Evolutionary conservation across 2,888 invertebrate species (phyloP).

Genomic region (Drosophila merina): DNA sequence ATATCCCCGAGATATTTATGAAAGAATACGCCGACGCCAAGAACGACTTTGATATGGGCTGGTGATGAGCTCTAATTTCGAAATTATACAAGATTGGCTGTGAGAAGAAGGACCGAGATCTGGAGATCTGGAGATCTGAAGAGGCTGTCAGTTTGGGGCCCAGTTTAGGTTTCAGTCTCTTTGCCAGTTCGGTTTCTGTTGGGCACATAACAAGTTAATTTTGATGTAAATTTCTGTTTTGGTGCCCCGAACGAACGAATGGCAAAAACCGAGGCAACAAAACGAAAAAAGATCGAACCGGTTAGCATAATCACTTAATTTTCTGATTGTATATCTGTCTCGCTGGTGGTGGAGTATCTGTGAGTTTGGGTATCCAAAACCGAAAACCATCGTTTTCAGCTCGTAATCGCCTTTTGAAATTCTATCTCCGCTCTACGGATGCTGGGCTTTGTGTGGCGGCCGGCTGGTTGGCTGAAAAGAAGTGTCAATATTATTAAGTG

Average conservation of each 20-base stretch:
- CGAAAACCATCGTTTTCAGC: conserved; percentile 53
- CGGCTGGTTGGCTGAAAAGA: conserved; percentile 19
- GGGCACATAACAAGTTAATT: conserved; percentile 75
- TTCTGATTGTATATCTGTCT: conserved; percentile 62
- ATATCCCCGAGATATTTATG: conserved; percentile 3
- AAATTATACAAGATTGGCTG: conserved; percentile 76
- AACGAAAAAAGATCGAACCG: conserved; percentile 58
- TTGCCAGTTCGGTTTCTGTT: conserved; percentile 38
- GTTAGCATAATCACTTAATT: conserved; percentile 80
- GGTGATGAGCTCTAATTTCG: conserved; percentile 76
- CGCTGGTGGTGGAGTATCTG: conserved; percentile 5
- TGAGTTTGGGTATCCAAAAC: conserved; percentile 32
- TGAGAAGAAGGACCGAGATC: conserved; percentile 35
- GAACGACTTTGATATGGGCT: conserved; percentile 59
- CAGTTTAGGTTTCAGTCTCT: conserved; percentile 41
- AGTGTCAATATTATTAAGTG: conserved; percentile 80
- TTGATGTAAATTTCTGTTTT: conserved; percentile 74
- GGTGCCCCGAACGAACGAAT: conserved; percentile 42
- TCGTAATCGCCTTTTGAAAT: conserved; percentile 64
- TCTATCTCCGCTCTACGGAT: conserved; percentile 25
- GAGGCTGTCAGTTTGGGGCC: conserved; percentile 42
- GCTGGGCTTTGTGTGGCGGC: conserved; percentile 16
- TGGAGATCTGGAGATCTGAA: conserved; percentile 33
- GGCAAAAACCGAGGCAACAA: conserved; percentile 16
- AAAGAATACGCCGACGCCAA: conserved; percentile 44